Conservation (phyloP, 2,797 vertebrate species). For the Bufotes viridis region DNA sequence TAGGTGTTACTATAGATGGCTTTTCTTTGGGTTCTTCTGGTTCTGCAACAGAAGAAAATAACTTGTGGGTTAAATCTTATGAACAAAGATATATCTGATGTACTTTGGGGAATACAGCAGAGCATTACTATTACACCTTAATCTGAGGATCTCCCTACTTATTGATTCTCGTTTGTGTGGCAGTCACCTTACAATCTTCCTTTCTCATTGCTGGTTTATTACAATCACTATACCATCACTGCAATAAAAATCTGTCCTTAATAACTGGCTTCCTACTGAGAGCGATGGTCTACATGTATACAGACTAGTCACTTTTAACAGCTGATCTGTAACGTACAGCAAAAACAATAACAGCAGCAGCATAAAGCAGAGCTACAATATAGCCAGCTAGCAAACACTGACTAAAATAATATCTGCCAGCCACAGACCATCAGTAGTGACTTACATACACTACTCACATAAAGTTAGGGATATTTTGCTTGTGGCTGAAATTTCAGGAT, state of each 20-base stretch:
- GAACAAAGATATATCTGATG: background rate
- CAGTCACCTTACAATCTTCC: background rate
- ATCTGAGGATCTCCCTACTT: no score
- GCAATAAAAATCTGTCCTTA: background rate
- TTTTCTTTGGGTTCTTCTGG: background rate
- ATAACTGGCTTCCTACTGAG: no score
- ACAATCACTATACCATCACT: background rate
- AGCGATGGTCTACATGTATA: background rate
- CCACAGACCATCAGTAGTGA: no score
- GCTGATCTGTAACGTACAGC: background rate
- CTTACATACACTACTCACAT: no score
- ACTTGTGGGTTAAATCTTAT: background rate
- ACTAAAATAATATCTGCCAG: background rate
- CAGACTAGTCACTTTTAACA: background rate
- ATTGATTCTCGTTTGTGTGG: background rate
- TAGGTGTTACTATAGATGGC: background rate
- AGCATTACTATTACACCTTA: background rate
- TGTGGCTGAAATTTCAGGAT: no score
- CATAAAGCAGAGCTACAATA: background rate
- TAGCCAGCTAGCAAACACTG: background rate
- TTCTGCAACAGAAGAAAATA: constrained; percentile 10
- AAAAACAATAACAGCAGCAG: background rate
- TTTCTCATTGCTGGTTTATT: background rate
- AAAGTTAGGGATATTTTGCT: no score
- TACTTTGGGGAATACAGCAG: background rate